Percentiles rank a stretch among this genome's conserved stretches.
Conservation (phyloP, 2,888 invertebrate species). For the Biston stratarius region DNA sequence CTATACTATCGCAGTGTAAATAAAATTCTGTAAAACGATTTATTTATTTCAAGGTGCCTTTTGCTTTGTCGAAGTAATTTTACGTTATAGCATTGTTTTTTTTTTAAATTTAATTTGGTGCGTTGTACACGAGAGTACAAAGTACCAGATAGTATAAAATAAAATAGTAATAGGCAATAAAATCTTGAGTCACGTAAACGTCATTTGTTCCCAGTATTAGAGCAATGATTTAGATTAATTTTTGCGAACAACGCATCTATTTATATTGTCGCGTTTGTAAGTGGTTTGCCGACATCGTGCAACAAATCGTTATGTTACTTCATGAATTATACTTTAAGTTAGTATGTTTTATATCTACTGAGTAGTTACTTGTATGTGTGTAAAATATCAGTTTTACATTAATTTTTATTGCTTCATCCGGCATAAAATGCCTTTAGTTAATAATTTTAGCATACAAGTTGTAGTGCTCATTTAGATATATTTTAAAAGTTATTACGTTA, state of each 20-base stretch:
- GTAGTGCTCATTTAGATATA: slow-evolving; percentile 54
- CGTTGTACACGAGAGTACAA: no score
- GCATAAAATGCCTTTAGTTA: slow-evolving; percentile 20
- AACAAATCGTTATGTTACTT: slow-evolving; percentile 2
- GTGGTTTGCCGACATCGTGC: neutral
- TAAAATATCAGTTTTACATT: slow-evolving; percentile 7
- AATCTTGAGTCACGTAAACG: no score
- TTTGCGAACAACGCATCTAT: no score
- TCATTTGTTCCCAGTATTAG: no score
- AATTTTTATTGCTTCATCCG: neutral
- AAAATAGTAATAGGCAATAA: no score
- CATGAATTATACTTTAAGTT: neutral
- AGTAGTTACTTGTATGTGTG: slow-evolving; percentile 3
- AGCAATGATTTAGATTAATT: no score
- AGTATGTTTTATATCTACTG: neutral
- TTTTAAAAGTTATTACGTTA: slow-evolving; percentile 30
- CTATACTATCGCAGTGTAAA: slow-evolving; percentile 27
- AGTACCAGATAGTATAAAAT: no score
- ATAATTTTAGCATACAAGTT: slow-evolving; percentile 37
- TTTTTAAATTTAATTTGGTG: no score
- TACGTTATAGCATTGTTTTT: slow-evolving; percentile 9
- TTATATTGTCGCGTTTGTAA: neutral
- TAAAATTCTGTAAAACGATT: slow-evolving; percentile 11
- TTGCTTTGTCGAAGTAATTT: slow-evolving; percentile 27
- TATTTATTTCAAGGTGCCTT: slow-evolving; percentile 49